Evolutionary conservation across 2,797 vertebrate genomes (phyloP), one percentile per base, ranked within the genome.

Genomic region (Bryconaethiops microstoma): DNA sequence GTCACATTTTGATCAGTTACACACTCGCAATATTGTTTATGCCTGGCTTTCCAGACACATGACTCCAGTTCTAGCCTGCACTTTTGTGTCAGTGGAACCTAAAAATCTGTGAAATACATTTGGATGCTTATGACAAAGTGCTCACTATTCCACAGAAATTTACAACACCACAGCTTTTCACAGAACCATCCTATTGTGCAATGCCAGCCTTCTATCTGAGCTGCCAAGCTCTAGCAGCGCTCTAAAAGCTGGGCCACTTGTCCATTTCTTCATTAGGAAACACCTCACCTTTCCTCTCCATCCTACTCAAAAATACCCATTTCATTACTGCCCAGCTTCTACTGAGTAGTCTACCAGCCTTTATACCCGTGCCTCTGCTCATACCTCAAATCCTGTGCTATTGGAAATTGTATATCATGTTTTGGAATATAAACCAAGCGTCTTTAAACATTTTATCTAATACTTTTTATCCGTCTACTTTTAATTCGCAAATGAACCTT

Each of bases 401-500:
- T 76, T 77, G 5, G 74, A 87, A 84, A 76, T 45, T 79, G 40
- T 71, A 82, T 86, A n/a, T 65, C 84, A 81, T 29, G 73, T 85
- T 74, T 80, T 74, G 54, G 35, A 78, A 78, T 77, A 85, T 86
- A 71, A 88, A 77, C 76, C 50, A 81, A 42, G 54, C 40, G 78
- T 35, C 35, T 35, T 35, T 35, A 35, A 35, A 35, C 35, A 5
- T 35, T 35, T 35, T 35, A 35, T 35, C 35, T 35, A 4, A 35
- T 29, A 29, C 29, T 29, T 29, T 29, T 29, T 29, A 35, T 35
- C 35, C 2, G 35, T 25, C 76, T 48, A 57, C 45, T 35, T 59
- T 92, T 40, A 83, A 86, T 92, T 84, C 87, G 89, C 42, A 90
- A 82, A 55, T 73, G 62, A 39, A 57, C 57, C 83, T 83, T 76